Conservation (phyloP, 2,797 vertebrate species). For the Sarcoramphus papa region DNA sequence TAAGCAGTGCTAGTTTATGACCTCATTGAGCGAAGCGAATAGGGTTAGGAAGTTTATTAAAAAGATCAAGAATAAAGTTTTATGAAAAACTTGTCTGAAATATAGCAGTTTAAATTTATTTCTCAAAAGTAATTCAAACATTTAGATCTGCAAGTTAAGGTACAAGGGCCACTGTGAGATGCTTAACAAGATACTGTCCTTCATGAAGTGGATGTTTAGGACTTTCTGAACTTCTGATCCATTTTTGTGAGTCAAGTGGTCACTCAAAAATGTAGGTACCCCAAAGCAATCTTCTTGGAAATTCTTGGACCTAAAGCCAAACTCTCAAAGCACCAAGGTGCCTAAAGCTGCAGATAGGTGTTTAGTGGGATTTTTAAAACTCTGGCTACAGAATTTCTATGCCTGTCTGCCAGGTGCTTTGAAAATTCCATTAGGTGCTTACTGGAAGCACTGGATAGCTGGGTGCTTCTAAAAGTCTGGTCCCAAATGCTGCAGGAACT, state of each 20-base stretch:
- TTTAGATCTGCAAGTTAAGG: not conserved
- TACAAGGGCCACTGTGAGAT: not conserved
- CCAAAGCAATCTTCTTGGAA: not conserved
- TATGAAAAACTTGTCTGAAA: not conserved
- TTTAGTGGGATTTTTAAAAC: not conserved
- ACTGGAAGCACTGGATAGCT: not conserved
- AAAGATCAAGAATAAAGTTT: conserved; percentile 40
- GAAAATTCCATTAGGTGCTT: not conserved
- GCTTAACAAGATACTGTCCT: not conserved
- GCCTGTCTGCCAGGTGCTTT: not conserved
- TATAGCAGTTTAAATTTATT: not conserved
- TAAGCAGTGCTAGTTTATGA: conserved; percentile 39
- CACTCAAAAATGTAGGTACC: not conserved
- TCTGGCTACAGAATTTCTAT: not conserved
- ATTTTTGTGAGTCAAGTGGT: not conserved
- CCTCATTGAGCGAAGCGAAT: not conserved
- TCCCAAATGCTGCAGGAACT: not conserved
- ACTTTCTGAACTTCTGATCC: not conserved
- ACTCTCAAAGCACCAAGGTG: not conserved
- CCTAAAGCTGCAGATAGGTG: not conserved
- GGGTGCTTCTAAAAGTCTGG: not conserved
- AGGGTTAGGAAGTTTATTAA: conserved; percentile 50
- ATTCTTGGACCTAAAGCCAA: not conserved
- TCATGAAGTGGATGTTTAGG: not conserved
- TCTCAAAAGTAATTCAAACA: not conserved